Base-by-base conservation (phyloP, 2,888 invertebrate genomes). In the Dolichomitus sp. region DNA sequence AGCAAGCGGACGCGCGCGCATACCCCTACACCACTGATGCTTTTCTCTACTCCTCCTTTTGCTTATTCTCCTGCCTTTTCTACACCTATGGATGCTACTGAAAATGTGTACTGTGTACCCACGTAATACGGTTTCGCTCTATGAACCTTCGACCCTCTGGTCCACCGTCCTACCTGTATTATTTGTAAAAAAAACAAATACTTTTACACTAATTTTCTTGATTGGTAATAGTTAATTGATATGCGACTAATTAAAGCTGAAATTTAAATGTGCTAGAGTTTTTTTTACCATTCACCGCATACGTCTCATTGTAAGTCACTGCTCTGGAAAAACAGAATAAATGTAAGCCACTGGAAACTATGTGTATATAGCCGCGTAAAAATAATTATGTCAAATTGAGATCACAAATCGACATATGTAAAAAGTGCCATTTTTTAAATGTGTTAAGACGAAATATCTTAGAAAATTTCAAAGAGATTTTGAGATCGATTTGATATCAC, bases 11-110 rank as follows among this genome's bases (percentile, higher is more conserved):
- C 27, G 33, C 61, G 61, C 61, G 61, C 61, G 61, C 61, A 19
- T n/a, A n/a, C 30, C 14, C 33, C 14, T 7, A 12, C 30, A 11
- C 11, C 37, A 37, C n/a, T n/a, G 42, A 65, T 42, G 40, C 65
- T 68, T 70, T 42, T 27, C 73, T 48, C 48, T 30, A 45, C 74
- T 66, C 57, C 17, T 68, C 48, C 73, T 74, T 68, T 73, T 69
- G 37, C 69, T 69, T 33, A 45, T 66, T 59, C 40, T 27, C 50
- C 12, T 30, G 6, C 59, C 23, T 45, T 61, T 72, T 73, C 48
- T 59, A 50, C 50, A 73, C 48, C 48, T 61, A 50, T 45, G 17
- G 50, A 73, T 48, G 30, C 23, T n/a, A 48, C 73, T n/a, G 37
- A 73, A 61, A 61, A 37, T 50, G 27, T 59, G 17, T 61, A 37